Base-by-base conservation (phyloP, 2,113 vertebrate species). In the Hemiprocne comata region DNA sequence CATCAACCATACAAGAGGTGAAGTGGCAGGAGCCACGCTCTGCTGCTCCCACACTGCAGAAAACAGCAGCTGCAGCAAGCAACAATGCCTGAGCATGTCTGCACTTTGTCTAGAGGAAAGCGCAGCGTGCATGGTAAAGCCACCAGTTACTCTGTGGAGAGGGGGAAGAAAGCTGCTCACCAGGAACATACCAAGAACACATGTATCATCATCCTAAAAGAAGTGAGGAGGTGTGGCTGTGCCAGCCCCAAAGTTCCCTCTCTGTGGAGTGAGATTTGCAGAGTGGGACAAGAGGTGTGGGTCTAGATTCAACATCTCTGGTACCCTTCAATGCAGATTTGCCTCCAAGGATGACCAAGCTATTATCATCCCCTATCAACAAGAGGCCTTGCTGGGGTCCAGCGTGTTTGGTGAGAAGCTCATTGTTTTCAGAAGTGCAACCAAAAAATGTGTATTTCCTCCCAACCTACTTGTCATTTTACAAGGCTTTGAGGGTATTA, bases 201-300 rank as follows among this genome's bases (percentile, higher is more conserved):
- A 42, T 7, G 10, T 28, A 69, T 31, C 5, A 5, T 10, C 40
- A 33, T 16, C 36, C n/a, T 69, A 24, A 80, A 66, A 46, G 60
- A 58, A 62, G 26, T 5, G 83, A 85, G 36, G 7, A 69, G 13
- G 60, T 34, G 20, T 58, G 44, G 17, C 23, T 81, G 61, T 75
- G 42, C 53, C 31, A 55, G 34, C 13, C 33, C 31, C 13, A 51
- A 0, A 48, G 4, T 71, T 33, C 9, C 57, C 34, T 78, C 73
- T 57, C 8, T 2, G 15, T 29, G 29, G 31, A 21, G 5, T 71
- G 26, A 82, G 34, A 64, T 53, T 69, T 13, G 13, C 1, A 1
- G 33, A 62, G n/a, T 0, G 0, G 6, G 23, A 74, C 0, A 0
- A 90, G 42, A 81, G 18, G 11, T 18, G 33, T 0, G 0, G 24